A percentile compares a stretch with the other conserved stretches of the same genome.
Evolutionary conservation across 37 sponge, comb jelly and placozoan genomes (phyloP).

Genomic region (Eunapius fragilis): DNA sequence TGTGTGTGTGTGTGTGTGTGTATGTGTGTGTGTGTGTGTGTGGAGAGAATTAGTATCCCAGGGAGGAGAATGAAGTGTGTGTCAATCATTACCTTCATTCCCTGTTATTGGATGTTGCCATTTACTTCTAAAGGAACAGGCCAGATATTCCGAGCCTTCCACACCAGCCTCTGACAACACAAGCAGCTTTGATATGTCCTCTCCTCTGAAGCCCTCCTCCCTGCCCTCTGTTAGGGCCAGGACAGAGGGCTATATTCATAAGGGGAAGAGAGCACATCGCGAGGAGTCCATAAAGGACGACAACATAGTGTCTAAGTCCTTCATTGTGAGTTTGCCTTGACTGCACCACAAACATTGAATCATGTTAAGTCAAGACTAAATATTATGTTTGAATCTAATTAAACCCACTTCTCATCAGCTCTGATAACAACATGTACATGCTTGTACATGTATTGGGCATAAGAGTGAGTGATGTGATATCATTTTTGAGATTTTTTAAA

Average conservation of each 20-base stretch:
- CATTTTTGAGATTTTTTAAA: no score
- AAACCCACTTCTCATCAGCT: no score
- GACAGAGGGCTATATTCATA: neutral
- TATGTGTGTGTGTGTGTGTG: constrained; percentile 7
- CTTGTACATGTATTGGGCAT: no score
- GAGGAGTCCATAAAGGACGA: constrained; percentile 47
- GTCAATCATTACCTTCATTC: neutral
- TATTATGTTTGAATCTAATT: no score
- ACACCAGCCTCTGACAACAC: neutral
- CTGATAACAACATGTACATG: no score
- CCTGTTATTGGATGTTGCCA: neutral
- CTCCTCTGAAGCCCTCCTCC: neutral
- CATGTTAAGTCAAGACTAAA: no score
- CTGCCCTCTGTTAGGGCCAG: neutral
- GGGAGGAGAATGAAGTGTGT: neutral
- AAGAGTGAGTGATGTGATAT: no score
- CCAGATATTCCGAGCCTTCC: neutral
- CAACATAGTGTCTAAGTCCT: constrained; percentile 64
- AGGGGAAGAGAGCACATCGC: constrained; percentile 20
- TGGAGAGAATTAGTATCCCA: no score
- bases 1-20: constrained; percentile 13
- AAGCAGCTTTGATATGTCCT: neutral
- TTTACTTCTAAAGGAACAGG: neutral
- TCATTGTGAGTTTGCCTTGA: constrained; percentile 53
- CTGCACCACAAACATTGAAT: neutral